Evolutionary conservation across 2,888 invertebrate species (phyloP).

Genomic region (Cerceris rybyensis): DNA sequence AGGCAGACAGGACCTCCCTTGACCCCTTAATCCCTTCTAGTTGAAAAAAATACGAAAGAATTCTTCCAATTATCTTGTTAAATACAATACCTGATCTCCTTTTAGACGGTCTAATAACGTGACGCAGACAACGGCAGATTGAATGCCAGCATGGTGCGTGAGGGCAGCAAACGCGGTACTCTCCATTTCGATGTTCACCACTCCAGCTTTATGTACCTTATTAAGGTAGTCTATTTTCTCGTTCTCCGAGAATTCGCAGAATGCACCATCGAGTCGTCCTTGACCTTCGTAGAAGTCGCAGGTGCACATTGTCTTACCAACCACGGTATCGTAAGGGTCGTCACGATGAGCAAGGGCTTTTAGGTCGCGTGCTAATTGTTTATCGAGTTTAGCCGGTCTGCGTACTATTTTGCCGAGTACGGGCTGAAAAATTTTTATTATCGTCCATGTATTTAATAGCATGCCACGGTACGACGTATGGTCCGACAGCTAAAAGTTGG

Average conservation of each 20-base stretch:
- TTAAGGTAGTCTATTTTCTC: constrained; percentile 95
- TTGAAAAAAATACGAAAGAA: too few relatives aligned
- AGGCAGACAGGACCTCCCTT: too few relatives aligned
- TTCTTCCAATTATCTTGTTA: too few relatives aligned
- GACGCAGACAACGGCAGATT: constrained; percentile 97
- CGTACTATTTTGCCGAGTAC: constrained; percentile 92
- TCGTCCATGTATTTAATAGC: too few relatives aligned
- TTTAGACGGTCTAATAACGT: constrained; percentile 95
- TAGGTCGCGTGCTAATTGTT: constrained; percentile 90
- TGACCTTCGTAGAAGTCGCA: constrained; percentile 99
- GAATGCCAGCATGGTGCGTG: constrained; percentile 95
- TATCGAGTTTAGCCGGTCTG: constrained; percentile 93
- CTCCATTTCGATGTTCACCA: constrained; percentile 99
- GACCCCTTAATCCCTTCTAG: too few relatives aligned
- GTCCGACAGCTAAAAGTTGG: too few relatives aligned
- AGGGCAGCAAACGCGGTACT: constrained; percentile 96
- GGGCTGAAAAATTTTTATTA: constrained; percentile 84
- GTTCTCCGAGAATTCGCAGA: constrained; percentile 95
- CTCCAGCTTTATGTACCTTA: constrained; percentile 89
- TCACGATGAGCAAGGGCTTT: constrained; percentile 87
- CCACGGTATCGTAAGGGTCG: constrained; percentile 93
- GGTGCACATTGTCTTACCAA: constrained; percentile 97
- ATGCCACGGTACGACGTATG: too few relatives aligned
- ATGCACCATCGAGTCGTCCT: constrained; percentile 97
- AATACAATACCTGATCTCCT: constrained; percentile 91